These are phyloP conservation scores for human DNA, from an alignment of 2,113 vertebrate species.

Conservation along the genomic window DNA sequence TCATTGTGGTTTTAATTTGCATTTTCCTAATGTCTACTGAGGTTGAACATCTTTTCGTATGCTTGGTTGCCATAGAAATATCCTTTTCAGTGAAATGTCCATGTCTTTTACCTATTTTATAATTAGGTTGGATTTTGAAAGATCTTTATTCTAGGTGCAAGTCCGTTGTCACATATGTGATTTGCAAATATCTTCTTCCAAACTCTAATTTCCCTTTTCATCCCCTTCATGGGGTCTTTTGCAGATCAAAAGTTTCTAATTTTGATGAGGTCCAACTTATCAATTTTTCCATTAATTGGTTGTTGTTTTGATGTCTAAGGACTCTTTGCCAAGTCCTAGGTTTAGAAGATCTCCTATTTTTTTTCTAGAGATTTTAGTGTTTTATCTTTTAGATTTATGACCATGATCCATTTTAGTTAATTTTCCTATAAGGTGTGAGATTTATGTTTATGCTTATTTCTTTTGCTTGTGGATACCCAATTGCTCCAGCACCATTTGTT, in stretches of 20 bases:
- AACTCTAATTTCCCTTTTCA: not conserved
- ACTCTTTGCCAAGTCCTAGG: not conserved
- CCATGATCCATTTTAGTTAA: not conserved
- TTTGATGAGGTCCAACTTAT: not conserved
- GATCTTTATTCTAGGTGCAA: not conserved
- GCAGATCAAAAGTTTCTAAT: not conserved
- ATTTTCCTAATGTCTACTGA: not conserved
- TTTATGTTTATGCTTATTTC: not conserved
- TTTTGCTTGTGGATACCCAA: not conserved
- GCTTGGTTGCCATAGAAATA: not conserved
- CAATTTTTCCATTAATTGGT: not conserved
- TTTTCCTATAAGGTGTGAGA: not conserved
- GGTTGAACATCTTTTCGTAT: not conserved
- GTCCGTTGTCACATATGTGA: not conserved
- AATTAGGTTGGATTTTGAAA: not conserved
- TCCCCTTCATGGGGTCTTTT: not conserved
- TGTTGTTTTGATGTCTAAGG: not conserved
- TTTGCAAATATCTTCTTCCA: not conserved
- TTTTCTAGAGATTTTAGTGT: not conserved
- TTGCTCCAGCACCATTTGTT: not conserved
- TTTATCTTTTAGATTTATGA: not conserved
- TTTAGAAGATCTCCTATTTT: not conserved
- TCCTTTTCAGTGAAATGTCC: not conserved
- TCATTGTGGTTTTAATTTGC: not conserved
- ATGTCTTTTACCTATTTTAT: not conserved